Conservation (phyloP, 2,888 invertebrate genomes). For the Tachystola acroxantha region DNA sequence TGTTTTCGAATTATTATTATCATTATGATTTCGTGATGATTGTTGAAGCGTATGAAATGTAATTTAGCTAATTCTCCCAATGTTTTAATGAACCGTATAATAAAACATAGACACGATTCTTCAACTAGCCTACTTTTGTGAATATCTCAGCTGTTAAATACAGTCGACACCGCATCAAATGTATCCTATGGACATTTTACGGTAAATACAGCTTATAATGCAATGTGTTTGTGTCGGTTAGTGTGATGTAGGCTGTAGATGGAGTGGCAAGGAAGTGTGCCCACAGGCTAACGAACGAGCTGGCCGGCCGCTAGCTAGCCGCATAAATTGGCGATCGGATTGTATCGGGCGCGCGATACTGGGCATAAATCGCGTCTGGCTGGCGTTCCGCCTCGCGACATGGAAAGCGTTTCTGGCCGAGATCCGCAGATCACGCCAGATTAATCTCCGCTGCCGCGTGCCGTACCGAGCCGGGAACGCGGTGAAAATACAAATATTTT, state of each 20-base stretch:
- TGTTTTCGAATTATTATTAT: slow-evolving; percentile 11
- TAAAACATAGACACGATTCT: no score
- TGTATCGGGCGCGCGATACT: slow-evolving; percentile 34
- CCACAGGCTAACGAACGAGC: slow-evolving; percentile 22
- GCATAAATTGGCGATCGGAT: slow-evolving; percentile 41
- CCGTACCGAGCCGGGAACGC: slow-evolving; percentile 15
- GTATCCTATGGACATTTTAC: no score
- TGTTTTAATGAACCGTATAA: no score
- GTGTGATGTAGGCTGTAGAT: no score
- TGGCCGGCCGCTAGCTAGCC: slow-evolving; percentile 17
- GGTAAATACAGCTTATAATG: no score
- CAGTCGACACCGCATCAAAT: no score
- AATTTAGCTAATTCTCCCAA: no score
- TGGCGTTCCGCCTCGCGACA: slow-evolving; percentile 55
- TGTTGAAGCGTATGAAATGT: not conserved
- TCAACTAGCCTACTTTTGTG: no score
- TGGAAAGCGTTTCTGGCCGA: slow-evolving; percentile 60
- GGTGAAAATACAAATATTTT: not conserved
- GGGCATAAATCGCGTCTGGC: slow-evolving; percentile 44
- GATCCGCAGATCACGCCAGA: slow-evolving; percentile 48
- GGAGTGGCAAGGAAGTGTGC: slow-evolving; percentile 18
- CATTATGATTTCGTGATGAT: slow-evolving; percentile 30
- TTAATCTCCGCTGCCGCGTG: slow-evolving; percentile 46
- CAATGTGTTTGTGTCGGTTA: no score
- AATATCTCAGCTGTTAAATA: no score